Evolutionary conservation across 2,888 invertebrate species (phyloP).

Genomic region (Dynastes hyllus): DNA sequence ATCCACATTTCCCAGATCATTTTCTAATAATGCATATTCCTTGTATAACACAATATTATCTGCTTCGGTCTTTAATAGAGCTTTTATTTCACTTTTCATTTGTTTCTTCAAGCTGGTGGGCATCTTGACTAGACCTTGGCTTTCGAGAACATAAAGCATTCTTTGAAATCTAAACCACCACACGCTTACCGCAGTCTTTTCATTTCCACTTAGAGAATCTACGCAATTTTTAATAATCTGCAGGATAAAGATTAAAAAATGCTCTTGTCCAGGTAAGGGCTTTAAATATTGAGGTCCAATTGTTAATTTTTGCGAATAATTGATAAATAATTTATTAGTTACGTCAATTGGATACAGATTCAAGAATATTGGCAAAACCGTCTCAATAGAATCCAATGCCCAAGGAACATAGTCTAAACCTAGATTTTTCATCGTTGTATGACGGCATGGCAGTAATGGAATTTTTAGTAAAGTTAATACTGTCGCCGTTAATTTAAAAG

Average conservation of each 20-base stretch:
- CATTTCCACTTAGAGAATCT: slow-evolving; percentile 71
- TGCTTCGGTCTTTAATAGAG: slow-evolving; percentile 73
- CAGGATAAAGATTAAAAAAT: slow-evolving; percentile 74
- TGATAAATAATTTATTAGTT: slow-evolving; percentile 67
- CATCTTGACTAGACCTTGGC: slow-evolving; percentile 70
- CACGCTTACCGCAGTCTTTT: slow-evolving; percentile 74
- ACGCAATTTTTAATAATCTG: slow-evolving; percentile 73
- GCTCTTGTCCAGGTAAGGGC: slow-evolving; percentile 76
- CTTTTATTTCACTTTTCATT: slow-evolving; percentile 73
- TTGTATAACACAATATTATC: slow-evolving; percentile 76
- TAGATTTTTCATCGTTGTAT: slow-evolving; percentile 70
- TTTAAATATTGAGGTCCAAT: slow-evolving; percentile 77
- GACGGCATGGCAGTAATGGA: slow-evolving; percentile 74
- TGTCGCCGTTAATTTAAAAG: slow-evolving; percentile 76
- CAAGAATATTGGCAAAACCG: slow-evolving; percentile 69
- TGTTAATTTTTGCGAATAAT: slow-evolving; percentile 70
- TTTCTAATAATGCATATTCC: slow-evolving; percentile 78
- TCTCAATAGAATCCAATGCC: slow-evolving; percentile 73
- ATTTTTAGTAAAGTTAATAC: slow-evolving; percentile 76
- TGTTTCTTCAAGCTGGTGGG: slow-evolving; percentile 69
- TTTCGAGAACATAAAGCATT: slow-evolving; percentile 72
- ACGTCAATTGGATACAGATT: slow-evolving; percentile 66
- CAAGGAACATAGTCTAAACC: slow-evolving; percentile 71
- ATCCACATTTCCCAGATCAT: slow-evolving; percentile 72
- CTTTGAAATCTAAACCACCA: slow-evolving; percentile 80